Conservation (phyloP, 2,797 vertebrate species). For the Hydrophis major region DNA sequence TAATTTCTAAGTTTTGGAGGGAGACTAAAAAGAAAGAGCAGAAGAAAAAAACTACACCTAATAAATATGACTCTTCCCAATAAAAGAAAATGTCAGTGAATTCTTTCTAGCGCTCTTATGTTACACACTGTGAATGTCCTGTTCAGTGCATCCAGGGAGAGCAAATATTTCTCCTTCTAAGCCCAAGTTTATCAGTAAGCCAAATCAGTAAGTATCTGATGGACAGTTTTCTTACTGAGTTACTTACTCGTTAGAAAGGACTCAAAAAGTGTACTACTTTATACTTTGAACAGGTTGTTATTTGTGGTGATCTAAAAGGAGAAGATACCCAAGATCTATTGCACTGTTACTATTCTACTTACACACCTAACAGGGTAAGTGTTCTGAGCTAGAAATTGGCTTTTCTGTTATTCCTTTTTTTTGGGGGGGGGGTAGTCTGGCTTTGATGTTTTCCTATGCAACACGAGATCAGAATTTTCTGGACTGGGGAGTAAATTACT, state of each 20-base stretch:
- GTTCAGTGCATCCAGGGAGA: not conserved
- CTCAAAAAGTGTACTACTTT: not conserved
- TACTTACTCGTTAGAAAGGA: not conserved
- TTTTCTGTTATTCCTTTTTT: not conserved
- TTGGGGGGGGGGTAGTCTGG: not conserved
- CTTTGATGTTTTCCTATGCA: not conserved
- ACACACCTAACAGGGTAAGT: conserved; percentile 86
- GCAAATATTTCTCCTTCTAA: not conserved
- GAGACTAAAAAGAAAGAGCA: not conserved
- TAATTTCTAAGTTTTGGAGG: not conserved
- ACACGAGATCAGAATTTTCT: not conserved
- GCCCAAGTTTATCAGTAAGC: not conserved
- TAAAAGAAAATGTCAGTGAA: not conserved
- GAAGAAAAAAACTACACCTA: not conserved
- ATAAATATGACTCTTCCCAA: not conserved
- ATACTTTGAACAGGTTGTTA: conserved; percentile 77
- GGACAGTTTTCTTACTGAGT: not conserved
- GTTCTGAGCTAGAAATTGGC: not conserved
- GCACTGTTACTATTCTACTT: conserved; percentile 76
- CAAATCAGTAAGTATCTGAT: no score
- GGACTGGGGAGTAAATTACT: not conserved
- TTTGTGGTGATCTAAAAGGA: conserved; percentile 83
- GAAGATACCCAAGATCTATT: conserved; percentile 82
- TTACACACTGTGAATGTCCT: not conserved
- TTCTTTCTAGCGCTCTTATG: not conserved